phyloP scores from a whole-genome alignment of 2,113 vertebrate species.

The Salvelinus namaycush region DNA sequence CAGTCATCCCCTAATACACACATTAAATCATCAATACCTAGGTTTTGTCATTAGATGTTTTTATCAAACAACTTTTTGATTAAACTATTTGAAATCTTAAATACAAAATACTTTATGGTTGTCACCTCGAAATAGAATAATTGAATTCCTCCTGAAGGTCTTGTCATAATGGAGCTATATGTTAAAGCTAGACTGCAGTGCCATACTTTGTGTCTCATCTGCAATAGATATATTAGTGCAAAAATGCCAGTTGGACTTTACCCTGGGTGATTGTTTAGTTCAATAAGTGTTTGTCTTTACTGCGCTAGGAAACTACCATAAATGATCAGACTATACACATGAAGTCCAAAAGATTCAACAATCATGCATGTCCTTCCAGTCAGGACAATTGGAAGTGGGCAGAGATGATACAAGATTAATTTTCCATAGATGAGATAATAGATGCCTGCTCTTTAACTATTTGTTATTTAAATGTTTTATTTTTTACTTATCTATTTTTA shows the following conservation, averaged over 20 bases:
- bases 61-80: neutral
- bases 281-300: too few relatives aligned
- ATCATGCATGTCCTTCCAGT: neutral
- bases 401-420: neutral
- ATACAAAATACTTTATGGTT: neutral
- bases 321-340: too few relatives aligned
- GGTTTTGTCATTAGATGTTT: neutral
- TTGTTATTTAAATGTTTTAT: too few relatives aligned
- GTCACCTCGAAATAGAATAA: neutral
- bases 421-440: neutral
- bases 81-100: neutral
- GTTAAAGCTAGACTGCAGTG: neutral
- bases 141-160: neutral
- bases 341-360: neutral
- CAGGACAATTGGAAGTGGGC: neutral
- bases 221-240: too few relatives aligned
- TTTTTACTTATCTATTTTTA: too few relatives aligned
- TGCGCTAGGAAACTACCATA: too few relatives aligned
- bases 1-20: constrained; percentile 5
- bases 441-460: too few relatives aligned
- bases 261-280: too few relatives aligned
- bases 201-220: neutral
- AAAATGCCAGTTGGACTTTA: too few relatives aligned
- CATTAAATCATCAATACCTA: neutral
- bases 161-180: too few relatives aligned